Evolutionary conservation across 2,113 vertebrate species (phyloP), one percentile per base, ranked within the genome.

Genomic region (Upupa epops): DNA sequence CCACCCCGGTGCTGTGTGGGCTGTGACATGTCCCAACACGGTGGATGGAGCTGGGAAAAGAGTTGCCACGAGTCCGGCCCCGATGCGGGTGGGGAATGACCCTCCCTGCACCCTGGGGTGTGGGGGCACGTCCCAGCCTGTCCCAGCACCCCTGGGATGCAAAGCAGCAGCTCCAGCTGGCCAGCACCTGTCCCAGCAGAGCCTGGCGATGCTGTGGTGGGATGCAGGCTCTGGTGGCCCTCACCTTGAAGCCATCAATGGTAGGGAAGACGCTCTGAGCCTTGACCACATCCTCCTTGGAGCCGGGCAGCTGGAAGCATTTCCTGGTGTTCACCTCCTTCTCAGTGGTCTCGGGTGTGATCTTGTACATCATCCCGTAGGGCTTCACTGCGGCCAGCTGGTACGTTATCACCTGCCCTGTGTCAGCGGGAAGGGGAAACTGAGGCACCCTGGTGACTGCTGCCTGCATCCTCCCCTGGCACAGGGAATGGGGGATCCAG

Each of bases 251-350:
- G 28, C 95, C 96, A 17, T 93, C 92, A 21, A 97, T 42, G 63
- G 85, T 89, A 5, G 98, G 98, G 73, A 98, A 92, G 7, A 96
- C 90, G 1, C 85, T 92, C 83, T 98, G 98, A 1, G 96, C 94
- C 3, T 28, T 73, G 80, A 98, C 95, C 3, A 92, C 91, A 1
- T 97, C 97, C 4, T 97, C 95, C 88, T 98, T 78, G 31, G 98
- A 98, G 32, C 98, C 98, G 0, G 97, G 97, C 81, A 98, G 81
- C 95, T 97, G 98, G 94, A 98, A 98, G 68, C 98, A 98, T 84
- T 97, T 98, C 90, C 97, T 96, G 31, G 97, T 37, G 24, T 98
- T 98, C 78, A 96, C 85, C 88, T 97, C 97, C 4, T 91, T 96
- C 95, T 98, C 98, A 0, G 97, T 98, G 26, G 98, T 98, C 90